Evolutionary conservation across 2,888 invertebrate genomes (phyloP), one percentile per base, ranked within the genome.

Genomic region (Hipparchia semele): DNA sequence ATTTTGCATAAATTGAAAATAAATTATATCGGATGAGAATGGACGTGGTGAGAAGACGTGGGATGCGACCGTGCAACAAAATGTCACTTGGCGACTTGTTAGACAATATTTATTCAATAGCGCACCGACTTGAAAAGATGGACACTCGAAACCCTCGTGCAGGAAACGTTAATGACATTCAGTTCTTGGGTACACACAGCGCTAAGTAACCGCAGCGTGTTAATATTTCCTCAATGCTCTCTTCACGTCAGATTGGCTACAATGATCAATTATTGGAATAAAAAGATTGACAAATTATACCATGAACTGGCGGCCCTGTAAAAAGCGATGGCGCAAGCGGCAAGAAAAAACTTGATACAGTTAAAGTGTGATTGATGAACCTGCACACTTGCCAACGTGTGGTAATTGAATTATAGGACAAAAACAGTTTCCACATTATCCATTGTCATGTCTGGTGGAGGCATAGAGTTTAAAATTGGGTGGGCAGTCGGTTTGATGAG

Each of bases 321-420:
- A 85, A 87, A 86, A 86, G 82, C 80, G 83, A 78, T 77, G 85
- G 82, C 78, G 82, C 81, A 86, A 85, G 84, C 81, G 79, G 76
- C 75, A 78, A 80, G 77, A 80, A 87, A 87, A 91, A 91, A 86
- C 88, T 83, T 88, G 91, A 88, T 91, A 92, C 90, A 91, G 88
- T 92, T 93, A 90, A 92, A 91, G 84, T 90, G 87, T 92, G 93
- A 93, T 93, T 92, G 90, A 93, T 93, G 90, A 83, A 83, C 80
- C 79, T 75, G 84, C 87, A 80, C 83, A 85, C 87, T 86, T 82
- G 83, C 81, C 86, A 86, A 86, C 86, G 86, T 87, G 84, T 83
- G 80, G 83, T 90, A 92, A 92, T 92, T 92, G 90, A 92, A 92
- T 92, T 89, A 89, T 86, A 87, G 84, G 86, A 86, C 87, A 86